Base-by-base conservation (phyloP, 2,888 invertebrate genomes). In the Tortrix viridana region DNA sequence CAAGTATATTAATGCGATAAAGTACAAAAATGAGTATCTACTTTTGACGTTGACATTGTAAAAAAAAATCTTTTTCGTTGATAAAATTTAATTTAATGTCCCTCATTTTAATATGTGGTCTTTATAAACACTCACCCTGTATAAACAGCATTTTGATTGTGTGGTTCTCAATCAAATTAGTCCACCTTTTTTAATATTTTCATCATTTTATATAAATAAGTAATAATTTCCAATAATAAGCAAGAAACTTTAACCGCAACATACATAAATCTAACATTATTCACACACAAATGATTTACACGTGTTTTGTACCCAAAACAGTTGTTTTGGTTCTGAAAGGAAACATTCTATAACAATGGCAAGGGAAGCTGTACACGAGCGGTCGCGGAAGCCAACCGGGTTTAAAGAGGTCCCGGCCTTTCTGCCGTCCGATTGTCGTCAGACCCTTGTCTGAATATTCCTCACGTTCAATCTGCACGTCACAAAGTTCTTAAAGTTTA, bases 381-480 rank as follows among this genome's bases (percentile, higher is more conserved):
- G 58, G 58, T 49, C 32, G 58, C 52, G 47, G 32, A 54, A 58
- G 47, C 58, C 65, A 66, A 68, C 50, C 59, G 47, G 12, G 50
- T 48, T 57, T 55, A 68, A 58, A 58, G 63, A 53, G 63, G 55
- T 50, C 43, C 16, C 50, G 49, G 63, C 52, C 62, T 69, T 58
- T 57, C 26, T 69, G 55, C 54, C 57, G 58, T 63, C 54, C 43
- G 14, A 60, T 41, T 43, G 23, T 26, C 16, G 9, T 44, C 37
- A 18, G 26, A 54, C 54, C 54, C 60, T 41, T 54, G 41, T 63
- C 56, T 41, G 18, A 32, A 56, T 19, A 38, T 50, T 61, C 12
- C 7, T 32, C 12, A 32, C 32, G 12, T 7, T 56, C 18, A 62
- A 44, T 37, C 38, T 7, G 43, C 43, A 23, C 32, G 32, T 49